Evolutionary conservation across 2,888 invertebrate species (phyloP), one percentile per base, ranked within the genome.

Genomic region (Steromphala cineraria): DNA sequence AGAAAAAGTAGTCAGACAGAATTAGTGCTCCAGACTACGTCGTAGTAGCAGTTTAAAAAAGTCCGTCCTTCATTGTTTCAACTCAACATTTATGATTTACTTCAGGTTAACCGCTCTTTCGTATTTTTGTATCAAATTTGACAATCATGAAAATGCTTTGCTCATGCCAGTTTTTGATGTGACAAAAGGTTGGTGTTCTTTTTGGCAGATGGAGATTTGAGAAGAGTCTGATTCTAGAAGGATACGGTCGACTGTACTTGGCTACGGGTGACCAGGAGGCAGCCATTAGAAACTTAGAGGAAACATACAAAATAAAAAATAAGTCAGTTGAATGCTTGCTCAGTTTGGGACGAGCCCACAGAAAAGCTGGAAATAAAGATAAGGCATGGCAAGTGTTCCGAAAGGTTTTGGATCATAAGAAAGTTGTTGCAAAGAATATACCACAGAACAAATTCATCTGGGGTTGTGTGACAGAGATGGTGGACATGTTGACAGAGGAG

Each of bases 291-390:
- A 21, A 3, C 40, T 24, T 75, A 0, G 13, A 46, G 19, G 52
- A 52, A 52, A 52, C 75, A 2, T 52, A 21, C 8, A 24, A 19
- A 46, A 19, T 75, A 10, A 75, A 36, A 21, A 8, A 75, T 4
- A 52, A n/a, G 13, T n/a, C 8, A 1, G 24, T 24, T 5, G 79
- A 79, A 40, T 67, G 79, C 7, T 21, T 79, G 15, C n/a, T 71
- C 10, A 71, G 31, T 36, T 55, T 71, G 7, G 79, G 74, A 15
- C 36, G n/a, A 19, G 79, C 79, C 13, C 74, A 79, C 53, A 53
- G n/a, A 21, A 46, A 53, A 0, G 21, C 53, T 15, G 56, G 71
- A 10, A 24, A 53, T 36, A 10, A 17, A 36, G 55, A 31, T 15
- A 74, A 21, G 40, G 79, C 79, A 10, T 36, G 53, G 79, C 19